Evolutionary conservation across 2,888 invertebrate species (phyloP).

Genomic region (Drosophila affinis): DNA sequence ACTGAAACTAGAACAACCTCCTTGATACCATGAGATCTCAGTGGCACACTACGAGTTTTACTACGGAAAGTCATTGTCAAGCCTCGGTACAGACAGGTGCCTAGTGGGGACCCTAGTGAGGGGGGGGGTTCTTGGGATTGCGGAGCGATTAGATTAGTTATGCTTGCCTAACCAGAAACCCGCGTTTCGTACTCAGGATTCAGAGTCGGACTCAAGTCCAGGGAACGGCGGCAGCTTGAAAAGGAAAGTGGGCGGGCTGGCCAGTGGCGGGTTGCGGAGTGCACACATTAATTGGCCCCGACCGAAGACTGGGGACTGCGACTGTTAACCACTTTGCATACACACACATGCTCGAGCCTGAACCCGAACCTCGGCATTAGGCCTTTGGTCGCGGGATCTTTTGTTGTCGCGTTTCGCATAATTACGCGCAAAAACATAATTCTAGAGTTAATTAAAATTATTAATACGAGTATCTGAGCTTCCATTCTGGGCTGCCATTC

Average conservation of each 20-base stretch:
- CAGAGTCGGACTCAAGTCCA: conserved; percentile 9
- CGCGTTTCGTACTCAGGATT: conserved; percentile 3
- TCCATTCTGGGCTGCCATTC: background rate
- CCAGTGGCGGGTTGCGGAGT: conserved; percentile 17
- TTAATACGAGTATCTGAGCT: conserved; percentile 50
- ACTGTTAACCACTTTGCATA: conserved; percentile 59
- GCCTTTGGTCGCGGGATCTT: conserved; percentile 14
- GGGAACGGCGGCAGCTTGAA: conserved; percentile 65
- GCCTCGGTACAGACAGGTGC: background rate
- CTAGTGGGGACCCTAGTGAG: conserved; percentile 1
- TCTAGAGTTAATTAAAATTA: conserved; percentile 77
- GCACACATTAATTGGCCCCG: conserved; percentile 61
- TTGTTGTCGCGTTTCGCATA: conserved; percentile 74
- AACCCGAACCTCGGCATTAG: no score
- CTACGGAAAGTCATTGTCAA: no score
- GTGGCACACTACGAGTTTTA: no score
- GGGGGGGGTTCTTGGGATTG: conserved; percentile 52
- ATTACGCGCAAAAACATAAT: conserved; percentile 77
- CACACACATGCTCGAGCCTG: background rate
- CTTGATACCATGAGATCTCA: no score
- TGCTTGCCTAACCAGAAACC: conserved; percentile 68
- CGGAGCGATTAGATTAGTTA: conserved; percentile 61
- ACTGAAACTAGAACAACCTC: no score
- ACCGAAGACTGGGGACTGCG: background rate
- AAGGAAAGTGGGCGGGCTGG: conserved; percentile 71